Evolutionary conservation across 2,888 invertebrate species (phyloP).

Genomic region (Synergus gifuensis): DNA sequence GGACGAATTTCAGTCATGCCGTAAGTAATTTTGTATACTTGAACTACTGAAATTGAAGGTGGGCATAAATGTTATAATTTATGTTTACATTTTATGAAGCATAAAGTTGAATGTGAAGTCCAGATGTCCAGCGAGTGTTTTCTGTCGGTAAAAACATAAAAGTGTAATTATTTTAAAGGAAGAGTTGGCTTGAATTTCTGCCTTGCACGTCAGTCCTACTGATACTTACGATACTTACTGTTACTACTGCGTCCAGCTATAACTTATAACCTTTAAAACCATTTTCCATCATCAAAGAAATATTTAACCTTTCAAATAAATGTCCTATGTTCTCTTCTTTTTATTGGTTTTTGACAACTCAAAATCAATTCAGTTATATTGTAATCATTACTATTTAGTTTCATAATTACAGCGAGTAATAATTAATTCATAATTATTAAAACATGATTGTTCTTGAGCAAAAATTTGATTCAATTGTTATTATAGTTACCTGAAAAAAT

Average conservation of each 20-base stretch:
- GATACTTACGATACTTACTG: neutral
- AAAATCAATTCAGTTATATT: too few species aligned
- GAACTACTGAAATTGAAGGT: constrained; percentile 13
- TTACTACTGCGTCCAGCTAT: neutral
- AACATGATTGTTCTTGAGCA: neutral
- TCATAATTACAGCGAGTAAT: neutral
- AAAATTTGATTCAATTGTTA: constrained; percentile 5
- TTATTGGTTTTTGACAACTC: too few species aligned
- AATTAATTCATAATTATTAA: neutral
- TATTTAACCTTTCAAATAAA: too few species aligned
- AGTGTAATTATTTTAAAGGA: constrained; percentile 17
- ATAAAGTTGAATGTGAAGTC: constrained; percentile 33
- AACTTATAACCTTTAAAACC: too few species aligned
- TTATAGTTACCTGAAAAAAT: constrained; percentile 19
- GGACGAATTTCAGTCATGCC: constrained; percentile 93
- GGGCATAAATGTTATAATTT: constrained; percentile 20
- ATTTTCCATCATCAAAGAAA: too few species aligned
- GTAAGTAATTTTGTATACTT: constrained; percentile 82
- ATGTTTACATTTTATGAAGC: constrained; percentile 31
- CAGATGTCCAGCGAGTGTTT: constrained; percentile 23
- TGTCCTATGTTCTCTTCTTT: too few species aligned
- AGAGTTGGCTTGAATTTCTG: neutral
- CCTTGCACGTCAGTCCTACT: neutral
- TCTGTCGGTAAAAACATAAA: constrained; percentile 8
- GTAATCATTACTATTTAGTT: too few species aligned